Conservation (phyloP, 1,140 invertebrate genomes). For the Polyergus mexicanus region DNA sequence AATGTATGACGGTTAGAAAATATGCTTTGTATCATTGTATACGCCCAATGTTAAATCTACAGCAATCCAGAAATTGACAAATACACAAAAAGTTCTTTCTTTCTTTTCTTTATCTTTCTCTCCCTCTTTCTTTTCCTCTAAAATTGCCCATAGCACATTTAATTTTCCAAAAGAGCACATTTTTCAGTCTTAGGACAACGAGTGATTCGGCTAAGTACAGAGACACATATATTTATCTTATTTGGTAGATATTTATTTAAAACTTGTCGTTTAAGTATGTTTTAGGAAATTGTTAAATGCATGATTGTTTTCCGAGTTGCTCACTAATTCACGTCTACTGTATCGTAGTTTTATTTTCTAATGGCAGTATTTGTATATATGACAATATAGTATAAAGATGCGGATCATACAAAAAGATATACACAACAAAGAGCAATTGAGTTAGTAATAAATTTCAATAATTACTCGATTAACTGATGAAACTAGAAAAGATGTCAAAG, state of each 20-base stretch:
- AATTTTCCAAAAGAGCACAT: conserved; percentile 69
- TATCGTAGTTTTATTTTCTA: conserved; percentile 63
- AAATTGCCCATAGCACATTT: conserved; percentile 69
- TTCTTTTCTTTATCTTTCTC: not conserved
- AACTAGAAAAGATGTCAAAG: conserved; percentile 55
- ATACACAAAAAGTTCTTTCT: conserved; percentile 16
- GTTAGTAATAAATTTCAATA: conserved; percentile 37
- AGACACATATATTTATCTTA: conserved; percentile 18
- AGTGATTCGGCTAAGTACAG: conserved; percentile 61
- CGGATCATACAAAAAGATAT: conserved; percentile 63
- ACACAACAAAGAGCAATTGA: conserved; percentile 32
- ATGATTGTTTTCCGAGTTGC: conserved; percentile 46
- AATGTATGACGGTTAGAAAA: not conserved
- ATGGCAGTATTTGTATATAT: conserved; percentile 68
- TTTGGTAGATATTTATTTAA: conserved; percentile 38
- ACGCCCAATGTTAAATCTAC: conserved; percentile 35
- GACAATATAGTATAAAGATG: conserved; percentile 46
- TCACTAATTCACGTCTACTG: conserved; percentile 37
- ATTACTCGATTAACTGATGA: conserved; percentile 28
- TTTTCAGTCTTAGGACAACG: conserved; percentile 72
- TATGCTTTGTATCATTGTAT: conserved; percentile 37
- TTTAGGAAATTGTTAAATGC: conserved; percentile 45
- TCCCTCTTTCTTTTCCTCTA: conserved; percentile 41
- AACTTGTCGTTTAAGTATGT: conserved; percentile 49
- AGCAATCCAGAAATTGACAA: conserved; percentile 60